Conservation (phyloP, 2,113 vertebrate species). For the Carassius carassius region DNA sequence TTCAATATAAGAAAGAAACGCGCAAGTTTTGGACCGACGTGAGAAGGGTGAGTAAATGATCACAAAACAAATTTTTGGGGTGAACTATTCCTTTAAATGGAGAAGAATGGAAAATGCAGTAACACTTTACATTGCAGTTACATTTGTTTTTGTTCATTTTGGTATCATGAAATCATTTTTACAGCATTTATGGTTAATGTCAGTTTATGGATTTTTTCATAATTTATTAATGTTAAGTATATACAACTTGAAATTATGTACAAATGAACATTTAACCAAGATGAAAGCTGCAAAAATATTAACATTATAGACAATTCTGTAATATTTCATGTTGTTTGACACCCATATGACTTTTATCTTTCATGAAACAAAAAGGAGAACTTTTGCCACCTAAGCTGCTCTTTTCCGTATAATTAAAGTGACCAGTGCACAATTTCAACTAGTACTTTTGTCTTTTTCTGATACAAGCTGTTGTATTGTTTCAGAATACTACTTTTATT, state of each 20-base stretch:
- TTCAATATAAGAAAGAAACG: too few relatives aligned
- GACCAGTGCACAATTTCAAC: not conserved
- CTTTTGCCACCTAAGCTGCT: not conserved
- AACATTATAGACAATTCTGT: not conserved
- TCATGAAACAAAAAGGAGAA: not conserved
- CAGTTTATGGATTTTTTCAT: not conserved
- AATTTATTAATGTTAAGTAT: not conserved
- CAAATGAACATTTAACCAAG: not conserved
- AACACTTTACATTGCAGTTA: not conserved
- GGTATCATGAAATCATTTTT: not conserved
- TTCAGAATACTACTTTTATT: not conserved
- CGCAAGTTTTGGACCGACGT: too few relatives aligned
- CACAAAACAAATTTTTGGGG: too few relatives aligned
- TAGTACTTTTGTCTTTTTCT: not conserved
- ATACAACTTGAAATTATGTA: not conserved
- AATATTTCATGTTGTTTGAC: slow-evolving; percentile 9
- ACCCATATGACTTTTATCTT: not conserved
- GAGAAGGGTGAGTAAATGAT: too few relatives aligned
- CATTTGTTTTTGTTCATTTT: not conserved
- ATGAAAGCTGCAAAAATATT: not conserved
- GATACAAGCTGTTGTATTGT: not conserved
- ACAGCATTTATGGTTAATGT: not conserved
- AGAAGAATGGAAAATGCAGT: too few relatives aligned
- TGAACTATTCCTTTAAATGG: too few relatives aligned
- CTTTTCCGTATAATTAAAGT: not conserved